A percentile compares a stretch with the other conserved stretches of the same genome.
Conservation (phyloP, 2,797 vertebrate species). For the Semotilus atromaculatus region DNA sequence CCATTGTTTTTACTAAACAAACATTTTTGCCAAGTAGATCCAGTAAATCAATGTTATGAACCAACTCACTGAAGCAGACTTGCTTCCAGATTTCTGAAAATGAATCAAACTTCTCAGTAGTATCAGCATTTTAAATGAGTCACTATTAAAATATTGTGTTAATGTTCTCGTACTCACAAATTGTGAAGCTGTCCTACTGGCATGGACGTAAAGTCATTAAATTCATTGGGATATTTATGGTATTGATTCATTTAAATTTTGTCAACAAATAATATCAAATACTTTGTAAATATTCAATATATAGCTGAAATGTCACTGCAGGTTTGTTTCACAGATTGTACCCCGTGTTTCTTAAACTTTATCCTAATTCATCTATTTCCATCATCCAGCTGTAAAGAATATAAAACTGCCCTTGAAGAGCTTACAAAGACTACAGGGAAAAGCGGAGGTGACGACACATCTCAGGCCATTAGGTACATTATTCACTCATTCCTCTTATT, state of each 20-base stretch:
- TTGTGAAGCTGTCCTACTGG: not conserved
- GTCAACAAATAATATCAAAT: not conserved
- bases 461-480: conserved; percentile 78
- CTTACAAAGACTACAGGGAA: conserved; percentile 83
- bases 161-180: not conserved
- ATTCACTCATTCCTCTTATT: not conserved
- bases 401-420: conserved; percentile 94
- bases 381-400: conserved; percentile 90
- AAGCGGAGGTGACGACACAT: conserved; percentile 80
- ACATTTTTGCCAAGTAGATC: not conserved
- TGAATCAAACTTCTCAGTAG: not conserved
- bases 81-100: not conserved
- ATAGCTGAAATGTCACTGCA: not conserved
- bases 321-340: not conserved
- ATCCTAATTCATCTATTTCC: not conserved
- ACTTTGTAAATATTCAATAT: not conserved
- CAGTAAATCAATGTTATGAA: not conserved
- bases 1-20: not conserved
- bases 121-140: not conserved
- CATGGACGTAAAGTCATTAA: not conserved
- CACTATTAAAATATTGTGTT: not conserved
- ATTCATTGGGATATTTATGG: not conserved
- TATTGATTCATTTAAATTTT: not conserved
- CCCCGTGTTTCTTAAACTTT: not conserved
- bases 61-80: no score